Percentiles rank a stretch among this genome's conserved stretches.
Evolutionary conservation across 2,888 invertebrate genomes (phyloP).

Genomic region (Saturnia japonica): DNA sequence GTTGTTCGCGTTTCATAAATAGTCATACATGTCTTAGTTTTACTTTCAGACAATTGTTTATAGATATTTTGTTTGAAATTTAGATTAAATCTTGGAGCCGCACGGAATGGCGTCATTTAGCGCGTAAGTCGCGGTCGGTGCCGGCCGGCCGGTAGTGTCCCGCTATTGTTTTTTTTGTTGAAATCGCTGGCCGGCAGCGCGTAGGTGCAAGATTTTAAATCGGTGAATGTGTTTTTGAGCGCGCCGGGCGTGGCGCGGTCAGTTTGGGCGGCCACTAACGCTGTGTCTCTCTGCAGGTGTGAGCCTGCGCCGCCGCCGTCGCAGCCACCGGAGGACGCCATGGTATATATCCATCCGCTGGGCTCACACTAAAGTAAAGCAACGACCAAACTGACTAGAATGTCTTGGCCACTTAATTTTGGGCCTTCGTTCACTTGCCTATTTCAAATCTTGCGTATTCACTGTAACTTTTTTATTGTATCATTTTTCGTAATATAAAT

Average conservation of each 20-base stretch:
- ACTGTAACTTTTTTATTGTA: constrained; percentile 66
- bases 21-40: constrained; percentile 66
- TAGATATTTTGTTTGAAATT: constrained; percentile 58
- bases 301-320: constrained; percentile 80
- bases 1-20: constrained; percentile 59
- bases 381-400: constrained; percentile 78
- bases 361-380: constrained; percentile 81
- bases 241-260: constrained; percentile 56
- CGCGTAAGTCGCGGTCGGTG: constrained; percentile 58
- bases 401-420: constrained; percentile 81
- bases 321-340: constrained; percentile 77
- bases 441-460: constrained; percentile 80
- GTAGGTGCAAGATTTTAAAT: constrained; percentile 78
- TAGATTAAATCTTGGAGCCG: constrained; percentile 65
- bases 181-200: constrained; percentile 10
- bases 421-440: constrained; percentile 79
- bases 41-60: constrained; percentile 68
- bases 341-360: constrained; percentile 80
- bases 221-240: constrained; percentile 60
- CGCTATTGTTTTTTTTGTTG: constrained; percentile 56
- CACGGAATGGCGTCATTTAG: constrained; percentile 78
- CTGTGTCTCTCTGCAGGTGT: constrained; percentile 82
- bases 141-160: constrained; percentile 24
- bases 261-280: constrained; percentile 80
- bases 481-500: constrained; percentile 75